Evolutionary conservation across 2,888 invertebrate species (phyloP), one percentile per base, ranked within the genome.

Genomic region (Sacculina carcini): DNA sequence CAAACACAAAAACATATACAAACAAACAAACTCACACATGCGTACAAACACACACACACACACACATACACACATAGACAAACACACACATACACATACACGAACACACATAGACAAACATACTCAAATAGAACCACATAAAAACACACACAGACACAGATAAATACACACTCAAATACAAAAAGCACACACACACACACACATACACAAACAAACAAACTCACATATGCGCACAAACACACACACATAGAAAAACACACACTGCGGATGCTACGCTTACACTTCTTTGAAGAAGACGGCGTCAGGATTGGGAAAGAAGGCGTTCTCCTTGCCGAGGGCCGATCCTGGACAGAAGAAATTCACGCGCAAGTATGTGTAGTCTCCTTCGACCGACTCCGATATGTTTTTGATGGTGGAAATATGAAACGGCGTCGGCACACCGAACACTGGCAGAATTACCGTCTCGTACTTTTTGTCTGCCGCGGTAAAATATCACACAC

Each of bases 331-430:
- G 1, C 90, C 92, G 76, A 98, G 83, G 0, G 94, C 85, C 12
- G 87, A 83, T 21, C 96, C 98, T 31, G 98, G 98, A 67, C 94
- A 92, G 69, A 90, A 94, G 67, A 98, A 98, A 67, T 98, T 98
- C 61, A 98, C 83, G 64, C 75, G 78, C 58, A 98, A 76, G 67
- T 98, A 99, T 0, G 96, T 96, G 68, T 92, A 96, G 66, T 96
- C 96, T 5, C 98, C 92, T 68, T 99, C 98, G 14, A 96, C 87
- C 0, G 92, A 90, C 67, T 92, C 89, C 1, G 92, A 92, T 61
- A 96, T 92, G 65, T 98, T 98, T 71, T 98, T 98, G 51, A 99
- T 87, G 6, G 90, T 96, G 5, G 94, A 90, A 64, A 99, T 98
- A 65, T 99, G 98, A 67, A 90, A 98, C 51, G 98, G 96, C 54